phyloP scores from a whole-genome alignment of 2,888 invertebrate species.

The Ochropleura leucogaster region DNA sequence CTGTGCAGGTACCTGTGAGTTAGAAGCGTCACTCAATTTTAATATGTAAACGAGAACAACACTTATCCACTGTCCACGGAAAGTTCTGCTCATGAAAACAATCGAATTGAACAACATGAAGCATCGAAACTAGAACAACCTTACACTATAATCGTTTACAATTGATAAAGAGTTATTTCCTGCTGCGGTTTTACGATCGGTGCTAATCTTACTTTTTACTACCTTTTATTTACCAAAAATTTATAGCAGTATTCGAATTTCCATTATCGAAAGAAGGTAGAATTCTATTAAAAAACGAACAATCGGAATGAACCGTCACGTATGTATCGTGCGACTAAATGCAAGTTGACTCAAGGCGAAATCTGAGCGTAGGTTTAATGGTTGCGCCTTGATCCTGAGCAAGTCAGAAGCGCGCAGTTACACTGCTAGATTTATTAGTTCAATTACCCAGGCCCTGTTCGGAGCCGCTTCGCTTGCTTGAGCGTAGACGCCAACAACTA shows the following conservation, averaged over 20 bases:
- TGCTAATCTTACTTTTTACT: constrained; percentile 47
- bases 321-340: constrained; percentile 72
- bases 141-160: constrained; percentile 54
- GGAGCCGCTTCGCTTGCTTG: constrained; percentile 83
- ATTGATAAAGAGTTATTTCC: constrained; percentile 62
- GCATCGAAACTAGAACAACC: constrained; percentile 55
- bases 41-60: constrained; percentile 57
- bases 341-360: constrained; percentile 74
- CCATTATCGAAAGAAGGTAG: constrained; percentile 52
- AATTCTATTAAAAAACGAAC: constrained; percentile 58
- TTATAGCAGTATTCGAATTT: constrained; percentile 47
- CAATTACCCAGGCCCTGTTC: constrained; percentile 88
- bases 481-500: constrained; percentile 86
- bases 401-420: constrained; percentile 79
- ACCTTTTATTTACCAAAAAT: constrained; percentile 23
- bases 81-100: constrained; percentile 72
- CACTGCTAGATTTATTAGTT: constrained; percentile 89
- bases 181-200: constrained; percentile 56
- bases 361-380: constrained; percentile 85
- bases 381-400: constrained; percentile 84
- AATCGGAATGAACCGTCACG: constrained; percentile 58
- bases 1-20: constrained; percentile 59
- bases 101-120: constrained; percentile 59
- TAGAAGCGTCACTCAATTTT: constrained; percentile 46
- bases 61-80: constrained; percentile 59